Evolutionary conservation across 2,888 invertebrate species (phyloP), one percentile per base, ranked within the genome.

Genomic region (Arrhopalites spinosus): DNA sequence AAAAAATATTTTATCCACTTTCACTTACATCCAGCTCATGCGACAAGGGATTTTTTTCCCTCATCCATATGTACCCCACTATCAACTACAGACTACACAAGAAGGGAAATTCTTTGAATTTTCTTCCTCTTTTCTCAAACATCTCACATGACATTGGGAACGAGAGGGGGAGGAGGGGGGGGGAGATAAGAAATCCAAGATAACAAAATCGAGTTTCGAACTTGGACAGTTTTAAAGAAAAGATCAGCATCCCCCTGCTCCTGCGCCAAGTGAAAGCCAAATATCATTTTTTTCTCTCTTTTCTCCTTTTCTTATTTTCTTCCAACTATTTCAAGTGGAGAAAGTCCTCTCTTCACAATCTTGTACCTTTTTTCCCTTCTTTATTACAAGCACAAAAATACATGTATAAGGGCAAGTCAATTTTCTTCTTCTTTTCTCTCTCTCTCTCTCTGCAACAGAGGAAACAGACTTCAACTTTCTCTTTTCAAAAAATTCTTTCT

Each of bases 161-260:
- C 23, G 59, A 25, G 25, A 25, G 59, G 25, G 25, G 36, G 29
- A 70, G 8, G 56, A 68, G 29, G 36, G 29, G 53, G 17, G 59
- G 53, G 30, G 50, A 70, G 53, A 59, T 70, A 70, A 56, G 70
- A 70, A 70, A 70, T 70, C 70, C 70, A 56, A 53, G 53, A 17
- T n/a, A 70, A 70, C 30, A 56, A 53, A 70, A 70, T 70, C 56
- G 30, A 70, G 70, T 70, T 70, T 70, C 56, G 36, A 70, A 70
- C 64, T 64, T 36, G 70, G 56, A 70, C 59, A 56, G 20, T 70
- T 70, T 70, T 70, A 70, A 70, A 64, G 36, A 70, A 56, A 56
- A 30, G 29, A 53, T 56, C 56, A 53, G 7, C 53, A 56, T n/a
- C n/a, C n/a, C n/a, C n/a, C n/a, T n/a, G n/a, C n/a, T n/a, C 70